Evolutionary conservation across 2,797 vertebrate species (phyloP).

Genomic region (Cuculus canorus): DNA sequence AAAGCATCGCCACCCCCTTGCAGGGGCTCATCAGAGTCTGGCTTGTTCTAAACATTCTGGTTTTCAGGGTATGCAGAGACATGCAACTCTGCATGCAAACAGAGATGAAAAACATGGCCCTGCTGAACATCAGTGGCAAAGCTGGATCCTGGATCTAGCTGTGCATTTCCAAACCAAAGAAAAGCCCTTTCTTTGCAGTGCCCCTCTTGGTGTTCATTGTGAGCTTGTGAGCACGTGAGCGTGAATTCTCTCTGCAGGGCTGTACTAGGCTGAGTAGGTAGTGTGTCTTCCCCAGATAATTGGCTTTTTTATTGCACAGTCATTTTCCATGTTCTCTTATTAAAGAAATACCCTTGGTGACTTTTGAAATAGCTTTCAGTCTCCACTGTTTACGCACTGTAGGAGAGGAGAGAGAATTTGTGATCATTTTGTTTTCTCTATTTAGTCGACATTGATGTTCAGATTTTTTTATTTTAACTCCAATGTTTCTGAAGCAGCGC

Average conservation of each 20-base stretch:
- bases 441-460: slow-evolving; percentile 30
- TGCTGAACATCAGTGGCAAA: not conserved
- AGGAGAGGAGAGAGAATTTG: slow-evolving; percentile 50
- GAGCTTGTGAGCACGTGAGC: not conserved
- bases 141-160: not conserved
- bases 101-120: not conserved
- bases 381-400: slow-evolving; percentile 22
- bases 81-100: fast-evolving
- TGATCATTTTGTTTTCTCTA: slow-evolving; percentile 48
- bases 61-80: not conserved
- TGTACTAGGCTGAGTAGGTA: slow-evolving; percentile 21
- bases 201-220: not conserved
- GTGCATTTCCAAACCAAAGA: not conserved
- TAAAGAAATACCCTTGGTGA: slow-evolving; percentile 19
- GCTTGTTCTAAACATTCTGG: not conserved
- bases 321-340: slow-evolving; percentile 11
- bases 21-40: not conserved
- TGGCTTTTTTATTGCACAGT: slow-evolving; percentile 27
- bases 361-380: slow-evolving; percentile 29
- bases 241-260: not conserved
- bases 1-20: not conserved
- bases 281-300: not conserved
- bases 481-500: not conserved
- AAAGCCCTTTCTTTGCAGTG: not conserved
- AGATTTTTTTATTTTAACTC: slow-evolving; percentile 30